phyloP scores from a whole-genome alignment of 1,140 invertebrate species.

The Trichonephila inaurata region DNA sequence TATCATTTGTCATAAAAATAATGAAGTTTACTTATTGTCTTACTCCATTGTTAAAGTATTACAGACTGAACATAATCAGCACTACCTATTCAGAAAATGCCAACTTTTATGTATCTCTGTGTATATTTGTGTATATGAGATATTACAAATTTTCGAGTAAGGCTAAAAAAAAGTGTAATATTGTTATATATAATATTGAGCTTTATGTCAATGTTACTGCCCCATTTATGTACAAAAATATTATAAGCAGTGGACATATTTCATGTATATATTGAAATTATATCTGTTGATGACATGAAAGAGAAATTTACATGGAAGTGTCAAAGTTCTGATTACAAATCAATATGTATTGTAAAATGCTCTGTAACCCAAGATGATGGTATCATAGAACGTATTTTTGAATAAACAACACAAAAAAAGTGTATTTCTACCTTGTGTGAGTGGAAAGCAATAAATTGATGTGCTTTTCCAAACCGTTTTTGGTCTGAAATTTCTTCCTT shows the following conservation, averaged over 20 bases:
- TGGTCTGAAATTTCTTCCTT: too few species aligned
- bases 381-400: constrained; percentile 63
- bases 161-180: constrained; percentile 38
- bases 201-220: constrained; percentile 65
- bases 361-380: constrained; percentile 38
- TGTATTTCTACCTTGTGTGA: constrained; percentile 55
- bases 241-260: constrained; percentile 27
- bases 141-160: constrained; percentile 28
- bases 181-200: constrained; percentile 70
- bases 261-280: constrained; percentile 63
- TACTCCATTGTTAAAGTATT: constrained; percentile 14
- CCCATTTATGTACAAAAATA: constrained; percentile 59
- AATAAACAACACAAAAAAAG: constrained; percentile 54
- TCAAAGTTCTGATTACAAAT: constrained; percentile 54
- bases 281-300: constrained; percentile 16
- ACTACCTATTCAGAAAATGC: constrained; percentile 3
- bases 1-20: not conserved
- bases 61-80: constrained; percentile 14
- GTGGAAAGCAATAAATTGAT: constrained; percentile 63
- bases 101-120: constrained; percentile 23
- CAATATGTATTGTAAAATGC: constrained; percentile 38
- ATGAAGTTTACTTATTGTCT: not conserved
- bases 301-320: constrained; percentile 46
- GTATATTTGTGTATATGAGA: constrained; percentile 36
- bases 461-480: constrained; percentile 52